Evolutionary conservation across 2,113 vertebrate genomes (phyloP), one percentile per base, ranked within the genome.

Genomic region (Chlamydotis undulata): DNA sequence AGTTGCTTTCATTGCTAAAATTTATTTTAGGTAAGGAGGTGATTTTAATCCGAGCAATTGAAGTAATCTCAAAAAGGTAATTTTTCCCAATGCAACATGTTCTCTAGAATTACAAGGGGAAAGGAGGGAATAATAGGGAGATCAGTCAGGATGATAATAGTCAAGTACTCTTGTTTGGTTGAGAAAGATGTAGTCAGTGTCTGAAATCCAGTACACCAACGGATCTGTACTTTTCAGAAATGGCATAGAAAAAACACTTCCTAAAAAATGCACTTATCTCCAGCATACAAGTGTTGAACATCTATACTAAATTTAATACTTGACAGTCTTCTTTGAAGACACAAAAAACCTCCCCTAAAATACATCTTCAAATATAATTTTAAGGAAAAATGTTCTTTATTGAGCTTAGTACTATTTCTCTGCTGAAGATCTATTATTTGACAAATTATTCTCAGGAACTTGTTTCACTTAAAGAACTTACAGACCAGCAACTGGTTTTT

Each of bases 1-100:
- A 43, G 41, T 43, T 89, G 65, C 84, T 94, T 82, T n/a, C 63
- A 45, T 60, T 55, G 59, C 57, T 56, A 49, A 82, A 94, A 85
- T 56, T 90, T 79, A 29, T 90, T 82, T 90, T 26, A 85, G 75
- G 26, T 73, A 73, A 84, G 39, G 85, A 90, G 65, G 61, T 61
- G 79, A 85, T 85, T 87, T 94, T 53, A 83, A 45, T 16, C 37
- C 3, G 0, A 83, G 70, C 65, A 83, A 76, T 55, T 60, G 79
- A 88, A 97, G 88, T 60, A 84, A 75, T 26, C 71, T 94, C 82
- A 65, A 76, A 53, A 83, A 75, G 57, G 61, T 73, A 87, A 92
- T 95, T 90, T 77, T 77, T 79, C 76, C 89, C 76, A 71, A 22
- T 33, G 49, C 65, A 96, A 5, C 78, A 82, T 47, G 53, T 93